Evolutionary conservation across 2,113 vertebrate species (phyloP).

Genomic region (Microcebus jonahi): DNA sequence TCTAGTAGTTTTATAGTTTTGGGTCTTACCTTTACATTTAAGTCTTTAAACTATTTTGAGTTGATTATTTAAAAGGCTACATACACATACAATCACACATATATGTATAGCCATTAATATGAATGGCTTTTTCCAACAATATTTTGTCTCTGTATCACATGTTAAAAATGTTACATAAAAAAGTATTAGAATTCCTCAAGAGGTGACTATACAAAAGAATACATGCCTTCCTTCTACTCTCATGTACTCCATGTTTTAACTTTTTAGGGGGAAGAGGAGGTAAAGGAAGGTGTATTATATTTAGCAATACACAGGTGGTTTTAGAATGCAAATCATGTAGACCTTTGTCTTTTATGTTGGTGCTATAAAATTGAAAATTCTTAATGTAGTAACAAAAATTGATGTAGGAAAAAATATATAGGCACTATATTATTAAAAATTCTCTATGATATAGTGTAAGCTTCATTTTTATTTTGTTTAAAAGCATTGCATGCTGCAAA

Average conservation of each 20-base stretch:
- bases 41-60: neutral
- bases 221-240: neutral
- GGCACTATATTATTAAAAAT: neutral
- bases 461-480: neutral
- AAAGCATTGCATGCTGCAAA: neutral
- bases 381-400: neutral
- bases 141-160: neutral
- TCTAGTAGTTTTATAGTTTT: neutral
- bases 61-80: neutral
- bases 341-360: neutral
- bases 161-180: neutral
- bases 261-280: rapidly evolving
- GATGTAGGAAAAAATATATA: neutral
- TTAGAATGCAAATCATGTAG: neutral
- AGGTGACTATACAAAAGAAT: neutral
- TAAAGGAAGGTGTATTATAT: neutral
- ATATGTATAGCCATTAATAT: neutral
- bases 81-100: neutral
- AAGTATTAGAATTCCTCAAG: neutral
- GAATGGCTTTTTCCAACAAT: neutral
- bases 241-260: neutral
- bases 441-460: neutral
- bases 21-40: neutral
- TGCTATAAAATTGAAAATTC: neutral
- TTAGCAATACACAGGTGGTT: neutral